Conservation (phyloP, 2,888 invertebrate species). For the Sisyra nigra region DNA sequence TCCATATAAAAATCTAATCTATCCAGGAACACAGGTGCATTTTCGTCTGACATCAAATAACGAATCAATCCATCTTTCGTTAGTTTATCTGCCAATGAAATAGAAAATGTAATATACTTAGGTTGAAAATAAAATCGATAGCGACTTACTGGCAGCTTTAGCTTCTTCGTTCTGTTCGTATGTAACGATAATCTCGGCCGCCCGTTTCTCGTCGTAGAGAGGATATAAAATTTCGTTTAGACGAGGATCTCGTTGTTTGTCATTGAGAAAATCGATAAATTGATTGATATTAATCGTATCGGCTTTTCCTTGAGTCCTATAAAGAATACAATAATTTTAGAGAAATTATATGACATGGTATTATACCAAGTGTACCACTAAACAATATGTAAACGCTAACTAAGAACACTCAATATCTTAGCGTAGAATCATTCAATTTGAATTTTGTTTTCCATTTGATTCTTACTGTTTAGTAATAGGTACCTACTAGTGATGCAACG, state of each 20-base stretch:
- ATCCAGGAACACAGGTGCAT: slow-evolving; percentile 97
- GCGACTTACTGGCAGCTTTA: slow-evolving; percentile 44
- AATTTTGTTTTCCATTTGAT: no score
- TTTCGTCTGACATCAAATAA: slow-evolving; percentile 99
- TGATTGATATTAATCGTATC: slow-evolving; percentile 76
- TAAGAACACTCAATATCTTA: no score
- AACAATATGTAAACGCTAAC: no score
- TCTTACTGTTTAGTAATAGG: no score
- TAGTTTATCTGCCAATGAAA: slow-evolving; percentile 47
- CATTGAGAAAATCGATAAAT: slow-evolving; percentile 85
- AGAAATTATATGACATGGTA: no score
- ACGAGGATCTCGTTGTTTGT: slow-evolving; percentile 94
- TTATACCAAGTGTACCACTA: no score
- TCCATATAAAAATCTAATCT: slow-evolving; percentile 95
- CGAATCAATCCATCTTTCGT: slow-evolving; percentile 93
- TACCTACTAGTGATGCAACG: no score
- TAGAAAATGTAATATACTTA: slow-evolving; percentile 9
- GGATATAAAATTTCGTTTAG: slow-evolving; percentile 98
- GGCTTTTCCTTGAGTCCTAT: slow-evolving; percentile 77
- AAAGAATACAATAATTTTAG: slow-evolving; percentile 14
- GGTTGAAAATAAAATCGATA: slow-evolving; percentile 4
- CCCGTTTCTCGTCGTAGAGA: slow-evolving; percentile 86
- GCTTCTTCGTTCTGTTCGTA: slow-evolving; percentile 79
- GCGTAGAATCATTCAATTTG: no score
- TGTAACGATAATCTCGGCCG: slow-evolving; percentile 79